A percentile compares a stretch with the other conserved stretches of the same genome.
phyloP scores from a whole-genome alignment of 2,888 invertebrate genomes.

The Noctua pronuba region DNA sequence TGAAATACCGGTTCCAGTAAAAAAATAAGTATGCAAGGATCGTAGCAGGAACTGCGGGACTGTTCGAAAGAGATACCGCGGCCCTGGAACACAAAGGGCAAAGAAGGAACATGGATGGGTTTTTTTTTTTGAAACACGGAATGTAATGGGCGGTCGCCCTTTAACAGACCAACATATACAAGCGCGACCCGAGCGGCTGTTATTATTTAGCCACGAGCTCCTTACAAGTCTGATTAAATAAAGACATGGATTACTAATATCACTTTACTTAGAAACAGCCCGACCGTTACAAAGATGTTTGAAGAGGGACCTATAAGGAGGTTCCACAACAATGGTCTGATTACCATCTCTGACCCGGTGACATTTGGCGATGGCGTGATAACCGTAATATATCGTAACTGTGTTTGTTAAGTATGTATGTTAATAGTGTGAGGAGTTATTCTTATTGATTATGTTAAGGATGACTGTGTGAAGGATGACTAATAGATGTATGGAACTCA shows the following conservation, averaged over 20 bases:
- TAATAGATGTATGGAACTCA: too few relatives aligned
- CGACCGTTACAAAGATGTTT: constrained; percentile 32
- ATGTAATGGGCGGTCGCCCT: background rate
- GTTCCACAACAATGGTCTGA: constrained; percentile 31
- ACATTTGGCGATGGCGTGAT: constrained; percentile 39
- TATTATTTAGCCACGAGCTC: background rate
- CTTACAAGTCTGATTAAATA: background rate
- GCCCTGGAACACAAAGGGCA: too few relatives aligned
- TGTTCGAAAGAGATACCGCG: too few relatives aligned
- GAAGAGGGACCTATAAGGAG: background rate
- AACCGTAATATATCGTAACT: constrained; percentile 42
- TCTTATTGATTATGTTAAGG: background rate
- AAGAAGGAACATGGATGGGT: too few relatives aligned
- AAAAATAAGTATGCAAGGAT: background rate
- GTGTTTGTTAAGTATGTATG: constrained; percentile 28
- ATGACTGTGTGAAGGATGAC: background rate
- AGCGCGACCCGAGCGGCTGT: background rate
- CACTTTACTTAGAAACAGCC: constrained; percentile 11
- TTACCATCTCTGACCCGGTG: constrained; percentile 48
- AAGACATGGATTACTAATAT: background rate
- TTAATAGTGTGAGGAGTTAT: constrained; percentile 1
- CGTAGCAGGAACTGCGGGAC: background rate
- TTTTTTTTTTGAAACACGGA: too few relatives aligned
- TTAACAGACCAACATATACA: background rate
- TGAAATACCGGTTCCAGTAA: background rate